Evolutionary conservation across 2,797 vertebrate species (phyloP), one percentile per base, ranked within the genome.

Genomic region (Petrocephalus sullivani): DNA sequence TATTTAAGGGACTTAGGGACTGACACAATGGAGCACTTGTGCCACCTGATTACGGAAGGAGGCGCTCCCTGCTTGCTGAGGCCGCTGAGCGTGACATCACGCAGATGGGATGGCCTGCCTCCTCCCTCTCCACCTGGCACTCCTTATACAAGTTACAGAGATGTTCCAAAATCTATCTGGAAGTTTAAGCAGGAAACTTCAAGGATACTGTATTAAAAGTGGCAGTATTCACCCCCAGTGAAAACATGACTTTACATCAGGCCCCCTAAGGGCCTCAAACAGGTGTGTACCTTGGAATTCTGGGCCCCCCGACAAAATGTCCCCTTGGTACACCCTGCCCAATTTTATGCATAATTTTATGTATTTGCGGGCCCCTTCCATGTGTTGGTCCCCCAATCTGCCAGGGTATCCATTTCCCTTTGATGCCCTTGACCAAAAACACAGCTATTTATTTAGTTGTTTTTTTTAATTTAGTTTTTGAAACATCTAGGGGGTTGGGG

Each of bases 61-160:
- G 0, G 51, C 33, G 41, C 23, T 89, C 90, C 90, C 88, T 89
- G 88, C 16, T n/a, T 8, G 64, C 37, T 37, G 37, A 3, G 14
- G 23, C 82, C 53, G 16, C 23, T 46, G 46, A 64, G 82, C 78
- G 78, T 19, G 9, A 87, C n/a, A 6, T n/a, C 49, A 23, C 9
- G 8, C 3, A 12, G 21, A 33, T 2, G 23, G 12, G 12, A 7
- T 14, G 1, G 67, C 1, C 1, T 0, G 10, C 1, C 28, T 71
- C 14, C 14, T 16, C 28, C 16, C 12, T 37, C 12, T 3, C 33
- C 1, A 3, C 64, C 14, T 7, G 28, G 64, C 3, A 71, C 28
- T 12, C 14, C 12, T 56, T 71, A 33, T 28, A 67, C 61, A 67
- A 67, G 61, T 67, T 71, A 14, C 28, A 71, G 14, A 16, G 28